Percentiles rank a stretch among this genome's conserved stretches.
These are phyloP conservation scores for Mesopsocus fuscifrons DNA, from an alignment of 2,888 invertebrate genomes.

Conservation along the genomic window DNA sequence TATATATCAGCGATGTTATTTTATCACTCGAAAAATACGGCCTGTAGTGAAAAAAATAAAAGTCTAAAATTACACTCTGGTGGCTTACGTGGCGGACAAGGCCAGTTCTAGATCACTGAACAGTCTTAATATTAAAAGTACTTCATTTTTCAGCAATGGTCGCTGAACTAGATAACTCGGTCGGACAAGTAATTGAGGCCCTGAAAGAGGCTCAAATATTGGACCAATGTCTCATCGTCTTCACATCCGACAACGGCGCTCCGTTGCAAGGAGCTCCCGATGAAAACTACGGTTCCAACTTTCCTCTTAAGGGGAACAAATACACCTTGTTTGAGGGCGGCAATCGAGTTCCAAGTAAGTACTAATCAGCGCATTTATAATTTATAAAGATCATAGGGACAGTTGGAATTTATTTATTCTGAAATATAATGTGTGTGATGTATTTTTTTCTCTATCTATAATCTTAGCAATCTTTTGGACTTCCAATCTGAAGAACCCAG, in stretches of 20 bases:
- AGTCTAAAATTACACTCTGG: too few relatives aligned
- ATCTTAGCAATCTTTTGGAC: too few relatives aligned
- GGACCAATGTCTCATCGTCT: conserved; percentile 63
- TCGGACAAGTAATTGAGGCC: conserved; percentile 57
- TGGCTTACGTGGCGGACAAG: too few relatives aligned
- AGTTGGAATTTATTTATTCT: too few relatives aligned
- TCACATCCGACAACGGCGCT: conserved; percentile 85
- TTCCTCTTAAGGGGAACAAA: conserved; percentile 67
- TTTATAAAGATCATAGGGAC: too few relatives aligned
- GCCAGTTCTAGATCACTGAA: too few relatives aligned
- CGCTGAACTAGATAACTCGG: conserved; percentile 74
- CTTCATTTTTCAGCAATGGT: conserved; percentile 42
- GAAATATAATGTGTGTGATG: too few relatives aligned
- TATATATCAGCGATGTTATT: too few relatives aligned
- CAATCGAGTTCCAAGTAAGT: conserved; percentile 41
- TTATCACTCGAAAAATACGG: too few relatives aligned
- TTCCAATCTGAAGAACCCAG: conserved; percentile 36
- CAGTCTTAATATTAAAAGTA: too few relatives aligned
- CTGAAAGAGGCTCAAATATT: conserved; percentile 46
- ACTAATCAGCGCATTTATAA: not conserved
- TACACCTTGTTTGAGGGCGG: conserved; percentile 90
- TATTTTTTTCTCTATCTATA: too few relatives aligned
- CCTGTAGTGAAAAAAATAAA: too few relatives aligned
- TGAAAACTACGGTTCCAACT: conserved; percentile 67
- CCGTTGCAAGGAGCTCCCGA: conserved; percentile 61